Evolutionary conservation across 2,888 invertebrate genomes (phyloP).

Genomic region (Peribatodes rhomboidaria): DNA sequence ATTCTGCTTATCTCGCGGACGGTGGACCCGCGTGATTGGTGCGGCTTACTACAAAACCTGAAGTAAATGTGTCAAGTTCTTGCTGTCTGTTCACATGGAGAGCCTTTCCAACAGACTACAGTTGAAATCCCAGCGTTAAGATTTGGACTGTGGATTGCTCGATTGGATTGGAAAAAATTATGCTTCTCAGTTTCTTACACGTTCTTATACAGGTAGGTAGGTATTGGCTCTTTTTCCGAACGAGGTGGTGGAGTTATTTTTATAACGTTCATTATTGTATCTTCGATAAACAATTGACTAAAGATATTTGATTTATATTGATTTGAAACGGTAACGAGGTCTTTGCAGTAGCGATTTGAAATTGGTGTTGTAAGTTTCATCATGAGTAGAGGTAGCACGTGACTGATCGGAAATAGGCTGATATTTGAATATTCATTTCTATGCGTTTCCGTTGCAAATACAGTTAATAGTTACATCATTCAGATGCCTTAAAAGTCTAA

Average conservation of each 20-base stretch:
- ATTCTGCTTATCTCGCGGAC: slow-evolving; percentile 19
- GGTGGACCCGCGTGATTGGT: slow-evolving; percentile 21
- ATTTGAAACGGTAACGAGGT: neutral
- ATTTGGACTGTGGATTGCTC: no score
- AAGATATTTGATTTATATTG: no score
- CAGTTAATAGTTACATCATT: neutral
- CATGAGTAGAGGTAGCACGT: slow-evolving; percentile 1
- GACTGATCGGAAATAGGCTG: neutral
- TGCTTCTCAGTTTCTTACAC: no score
- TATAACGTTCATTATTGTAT: no score
- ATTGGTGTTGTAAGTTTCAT: neutral
- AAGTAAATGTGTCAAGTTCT: slow-evolving; percentile 35
- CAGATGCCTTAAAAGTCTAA: neutral
- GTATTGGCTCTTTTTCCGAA: no score
- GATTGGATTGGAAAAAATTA: no score
- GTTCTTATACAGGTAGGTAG: no score
- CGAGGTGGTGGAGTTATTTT: no score
- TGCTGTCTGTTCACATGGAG: slow-evolving; percentile 5
- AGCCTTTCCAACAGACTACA: slow-evolving; percentile 1
- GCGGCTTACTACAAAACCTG: slow-evolving; percentile 7
- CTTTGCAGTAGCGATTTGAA: neutral
- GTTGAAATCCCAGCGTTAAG: neutral
- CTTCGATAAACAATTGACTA: no score
- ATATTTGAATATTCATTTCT: neutral
- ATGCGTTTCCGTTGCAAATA: neutral